A percentile compares a stretch with the other conserved stretches of the same genome.
These are phyloP conservation scores for Erebia palarica DNA, from an alignment of 2,888 invertebrate genomes.

Conservation along the genomic window DNA sequence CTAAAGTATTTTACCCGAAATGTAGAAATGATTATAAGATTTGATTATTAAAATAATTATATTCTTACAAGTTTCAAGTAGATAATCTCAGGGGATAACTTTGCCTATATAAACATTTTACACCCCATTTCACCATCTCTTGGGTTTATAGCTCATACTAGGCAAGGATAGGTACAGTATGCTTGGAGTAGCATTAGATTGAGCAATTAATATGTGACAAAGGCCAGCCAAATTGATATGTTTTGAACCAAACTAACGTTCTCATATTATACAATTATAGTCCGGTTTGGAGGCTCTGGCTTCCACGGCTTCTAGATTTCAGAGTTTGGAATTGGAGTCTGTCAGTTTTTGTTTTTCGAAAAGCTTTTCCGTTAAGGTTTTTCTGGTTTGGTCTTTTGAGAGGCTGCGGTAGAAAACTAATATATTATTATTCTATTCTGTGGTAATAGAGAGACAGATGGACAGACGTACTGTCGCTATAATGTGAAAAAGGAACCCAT, in stretches of 20 bases:
- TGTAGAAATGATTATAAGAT: no score
- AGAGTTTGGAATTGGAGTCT: background rate
- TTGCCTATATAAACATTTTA: background rate
- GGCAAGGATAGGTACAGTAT: background rate
- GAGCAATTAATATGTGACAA: conserved; percentile 17
- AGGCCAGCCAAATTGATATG: conserved; percentile 11
- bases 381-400: no score
- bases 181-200: conserved; percentile 1
- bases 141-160: conserved; percentile 3
- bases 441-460: no score
- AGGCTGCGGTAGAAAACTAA: no score
- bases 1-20: no score
- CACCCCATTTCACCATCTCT: background rate
- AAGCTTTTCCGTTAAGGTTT: background rate
- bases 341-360: background rate
- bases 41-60: no score
- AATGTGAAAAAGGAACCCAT: no score
- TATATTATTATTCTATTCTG: no score
- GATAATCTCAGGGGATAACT: background rate
- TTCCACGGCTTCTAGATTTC: background rate
- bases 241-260: conserved; percentile 11
- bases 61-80: background rate
- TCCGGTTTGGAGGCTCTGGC: background rate
- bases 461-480: no score
- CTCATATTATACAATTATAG: background rate